phyloP scores from a whole-genome alignment of 2,888 invertebrate genomes.

The Protophormia terraenovae region DNA sequence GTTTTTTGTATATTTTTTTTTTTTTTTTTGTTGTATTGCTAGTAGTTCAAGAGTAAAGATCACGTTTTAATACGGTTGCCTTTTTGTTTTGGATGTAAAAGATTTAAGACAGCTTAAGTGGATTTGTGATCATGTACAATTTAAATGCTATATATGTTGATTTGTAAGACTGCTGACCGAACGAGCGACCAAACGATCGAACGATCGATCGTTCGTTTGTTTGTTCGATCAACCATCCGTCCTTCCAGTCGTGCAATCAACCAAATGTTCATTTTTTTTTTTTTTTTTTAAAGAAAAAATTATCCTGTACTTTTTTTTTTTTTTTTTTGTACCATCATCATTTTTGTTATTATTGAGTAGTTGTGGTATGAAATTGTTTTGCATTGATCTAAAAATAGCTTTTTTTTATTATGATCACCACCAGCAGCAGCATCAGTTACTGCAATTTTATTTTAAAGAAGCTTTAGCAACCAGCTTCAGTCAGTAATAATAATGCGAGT shows the following conservation, averaged over 20 bases:
- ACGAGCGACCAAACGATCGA: no score
- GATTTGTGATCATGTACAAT: conserved; percentile 72
- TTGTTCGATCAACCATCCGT: background rate
- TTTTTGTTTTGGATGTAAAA: conserved; percentile 59
- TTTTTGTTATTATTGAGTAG: conserved; percentile 64
- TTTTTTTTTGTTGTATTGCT: conserved; percentile 29
- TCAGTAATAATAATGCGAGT: conserved; percentile 22
- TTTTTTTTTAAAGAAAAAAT: background rate
- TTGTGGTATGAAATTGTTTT: conserved; percentile 53
- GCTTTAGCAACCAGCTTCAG: conserved; percentile 2
- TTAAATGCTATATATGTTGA: conserved; percentile 63
- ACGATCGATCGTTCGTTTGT: no score
- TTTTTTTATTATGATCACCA: no score
- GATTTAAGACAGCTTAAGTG: conserved; percentile 77
- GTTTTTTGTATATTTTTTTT: background rate
- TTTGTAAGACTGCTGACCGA: no score
- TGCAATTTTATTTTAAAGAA: conserved; percentile 33
- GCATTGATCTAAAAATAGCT: conserved; percentile 60
- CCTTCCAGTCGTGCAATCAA: background rate
- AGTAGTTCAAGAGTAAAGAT: conserved; percentile 66
- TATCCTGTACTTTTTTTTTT: conserved; percentile 46
- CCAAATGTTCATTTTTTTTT: background rate
- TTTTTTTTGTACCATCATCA: conserved; percentile 42
- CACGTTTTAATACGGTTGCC: conserved; percentile 65
- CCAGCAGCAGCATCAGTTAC: background rate